phyloP scores from a whole-genome alignment of 2,888 invertebrate genomes.

The Drosophila nr. fundita region DNA sequence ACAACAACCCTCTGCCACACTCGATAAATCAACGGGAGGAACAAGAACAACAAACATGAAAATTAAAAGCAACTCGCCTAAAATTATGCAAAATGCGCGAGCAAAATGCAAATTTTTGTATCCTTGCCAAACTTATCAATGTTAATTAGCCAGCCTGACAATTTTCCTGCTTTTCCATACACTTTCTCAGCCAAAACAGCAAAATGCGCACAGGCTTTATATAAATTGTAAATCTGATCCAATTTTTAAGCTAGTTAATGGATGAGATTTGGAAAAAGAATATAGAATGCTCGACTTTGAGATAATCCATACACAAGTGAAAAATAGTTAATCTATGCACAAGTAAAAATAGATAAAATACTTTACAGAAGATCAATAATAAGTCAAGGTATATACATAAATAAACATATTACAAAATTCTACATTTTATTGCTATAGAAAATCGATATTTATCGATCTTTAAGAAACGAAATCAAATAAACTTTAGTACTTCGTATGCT shows the following conservation, averaged over 20 bases:
- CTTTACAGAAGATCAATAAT: background rate
- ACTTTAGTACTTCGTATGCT: background rate
- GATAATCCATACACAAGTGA: accelerated
- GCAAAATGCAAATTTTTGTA: conserved; percentile 66
- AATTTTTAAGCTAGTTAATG: background rate
- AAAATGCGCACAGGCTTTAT: background rate
- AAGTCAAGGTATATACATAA: background rate
- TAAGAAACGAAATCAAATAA: background rate
- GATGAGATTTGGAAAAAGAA: background rate
- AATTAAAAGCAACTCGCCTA: conserved; percentile 61
- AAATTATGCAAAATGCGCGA: conserved; percentile 71
- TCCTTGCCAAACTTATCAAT: conserved; percentile 62
- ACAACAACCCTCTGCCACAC: conserved; percentile 29
- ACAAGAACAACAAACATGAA: conserved; percentile 31
- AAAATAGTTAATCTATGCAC: too few relatives aligned
- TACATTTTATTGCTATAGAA: background rate
- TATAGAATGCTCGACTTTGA: background rate
- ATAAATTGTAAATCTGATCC: background rate
- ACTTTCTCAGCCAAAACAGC: background rate
- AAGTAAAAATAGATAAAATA: too few relatives aligned
- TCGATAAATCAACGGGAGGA: conserved; percentile 62
- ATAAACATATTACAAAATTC: background rate
- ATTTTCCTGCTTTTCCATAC: conserved; percentile 26
- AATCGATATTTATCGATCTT: background rate
- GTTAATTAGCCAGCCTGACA: conserved; percentile 67